Base-by-base conservation (phyloP, 37 sponge, comb jelly and placozoan species). In the Halisarca cf. caerulea region DNA sequence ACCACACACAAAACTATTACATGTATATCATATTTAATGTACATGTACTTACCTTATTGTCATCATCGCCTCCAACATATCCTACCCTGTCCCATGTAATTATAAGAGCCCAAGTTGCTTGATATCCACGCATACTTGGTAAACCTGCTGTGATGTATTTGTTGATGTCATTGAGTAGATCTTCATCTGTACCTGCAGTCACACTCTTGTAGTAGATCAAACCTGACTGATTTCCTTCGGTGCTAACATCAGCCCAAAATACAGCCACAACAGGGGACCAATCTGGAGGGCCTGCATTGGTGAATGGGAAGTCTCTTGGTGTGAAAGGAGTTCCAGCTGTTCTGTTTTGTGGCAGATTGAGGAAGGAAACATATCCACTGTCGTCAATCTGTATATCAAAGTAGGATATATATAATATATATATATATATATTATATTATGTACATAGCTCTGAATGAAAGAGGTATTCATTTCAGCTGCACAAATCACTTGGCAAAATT, bases 21-120 rank as follows among this genome's bases (percentile, higher is more conserved):
- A 39, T 2, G 23, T 38, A 71, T 66, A 14, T 15, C 14, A 24
- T 28, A 14, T 32, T 23, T 14, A 66, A n/a, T 15, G n/a, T 23
- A 71, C 7, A 34, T 71, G 2, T 71, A 8, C n/a, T 38, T 34
- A 54, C 59, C 23, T 37, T 47, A 47, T 54, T 24, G 25, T 45
- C 4, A 47, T 45, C 8, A 24, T 1, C 7, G 11, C 11, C 51
- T 47, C 36, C n/a, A 61, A 33, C 60, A 36, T 82, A 82, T 17
- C 83, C 83, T 1, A 82, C 83, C 4, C 14, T 15, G 37, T 82
- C 83, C 83, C 83, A 82, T 17, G 83, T 82, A 7, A 61, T 61
- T 40, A 82, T 62, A 14, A 82, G 43, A 23, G 66, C 62, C 66
- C 62, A 59, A 32, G 33, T 62, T 17, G 83, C 77, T 40, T 40